phyloP scores from a whole-genome alignment of 1,140 invertebrate genomes.

The Diabrotica undecimpunctata region DNA sequence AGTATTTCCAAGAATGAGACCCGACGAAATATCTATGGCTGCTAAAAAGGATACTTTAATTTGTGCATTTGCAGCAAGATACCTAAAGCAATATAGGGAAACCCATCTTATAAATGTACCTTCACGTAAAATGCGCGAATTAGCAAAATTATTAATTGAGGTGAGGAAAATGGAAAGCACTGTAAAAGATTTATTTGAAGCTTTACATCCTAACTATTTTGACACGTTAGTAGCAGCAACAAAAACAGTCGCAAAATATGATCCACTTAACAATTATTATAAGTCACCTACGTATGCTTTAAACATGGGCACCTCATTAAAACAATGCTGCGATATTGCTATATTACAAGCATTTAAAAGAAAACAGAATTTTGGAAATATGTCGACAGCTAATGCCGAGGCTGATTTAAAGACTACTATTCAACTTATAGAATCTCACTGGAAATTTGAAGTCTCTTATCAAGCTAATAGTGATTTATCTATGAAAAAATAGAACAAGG shows the following conservation, averaged over 20 bases:
- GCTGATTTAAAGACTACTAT: no score
- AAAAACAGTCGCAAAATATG: slow-evolving; percentile 15
- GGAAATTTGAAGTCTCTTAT: slow-evolving; percentile 29
- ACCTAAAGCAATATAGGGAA: slow-evolving; percentile 30
- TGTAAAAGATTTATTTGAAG: slow-evolving; percentile 8
- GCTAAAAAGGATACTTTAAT: slow-evolving; percentile 33
- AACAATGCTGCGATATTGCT: slow-evolving; percentile 14
- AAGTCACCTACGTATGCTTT: slow-evolving; percentile 15
- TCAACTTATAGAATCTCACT: neutral
- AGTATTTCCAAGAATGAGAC: slow-evolving; percentile 28
- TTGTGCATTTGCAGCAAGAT: slow-evolving; percentile 33
- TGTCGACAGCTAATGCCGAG: no score
- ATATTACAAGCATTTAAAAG: neutral
- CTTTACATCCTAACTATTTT: slow-evolving; percentile 17
- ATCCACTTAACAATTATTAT: slow-evolving; percentile 9
- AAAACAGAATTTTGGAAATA: neutral
- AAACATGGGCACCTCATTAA: slow-evolving; percentile 21
- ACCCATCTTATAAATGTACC: slow-evolving; percentile 32
- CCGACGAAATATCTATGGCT: slow-evolving; percentile 28
- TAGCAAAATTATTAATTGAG: slow-evolving; percentile 25
- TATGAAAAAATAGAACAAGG: slow-evolving; percentile 41
- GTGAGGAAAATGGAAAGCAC: slow-evolving; percentile 23
- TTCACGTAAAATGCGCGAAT: slow-evolving; percentile 33
- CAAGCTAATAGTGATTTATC: slow-evolving; percentile 38
- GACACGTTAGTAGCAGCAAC: slow-evolving; percentile 18